Conservation (phyloP, 2,113 vertebrate genomes). For the Sprattus sprattus region DNA sequence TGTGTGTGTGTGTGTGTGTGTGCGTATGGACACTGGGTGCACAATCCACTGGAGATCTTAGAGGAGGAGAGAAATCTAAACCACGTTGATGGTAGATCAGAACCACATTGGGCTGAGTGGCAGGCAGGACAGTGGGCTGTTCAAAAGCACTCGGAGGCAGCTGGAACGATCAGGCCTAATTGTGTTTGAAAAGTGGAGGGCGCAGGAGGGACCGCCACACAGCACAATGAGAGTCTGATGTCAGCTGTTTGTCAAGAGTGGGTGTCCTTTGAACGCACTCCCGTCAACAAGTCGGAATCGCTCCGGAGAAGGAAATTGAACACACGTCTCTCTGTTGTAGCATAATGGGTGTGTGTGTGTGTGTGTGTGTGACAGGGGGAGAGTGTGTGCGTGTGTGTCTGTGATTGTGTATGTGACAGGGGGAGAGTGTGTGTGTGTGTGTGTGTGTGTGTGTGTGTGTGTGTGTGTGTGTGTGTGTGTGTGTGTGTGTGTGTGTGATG, state of each 20-base stretch:
- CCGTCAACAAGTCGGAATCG: background rate
- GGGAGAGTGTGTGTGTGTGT: background rate
- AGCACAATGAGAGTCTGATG: conserved; percentile 54
- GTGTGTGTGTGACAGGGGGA: background rate
- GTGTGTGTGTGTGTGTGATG: background rate
- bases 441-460: background rate
- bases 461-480: background rate
- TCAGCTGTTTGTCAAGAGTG: conserved; percentile 52
- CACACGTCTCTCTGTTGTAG: background rate
- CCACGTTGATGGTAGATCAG: conserved; percentile 51
- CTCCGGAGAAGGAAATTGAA: conserved; percentile 3
- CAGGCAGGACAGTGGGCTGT: background rate
- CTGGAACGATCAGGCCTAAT: conserved; percentile 59
- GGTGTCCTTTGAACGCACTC: conserved; percentile 32
- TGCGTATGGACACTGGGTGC: background rate
- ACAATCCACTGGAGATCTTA: conserved; percentile 11
- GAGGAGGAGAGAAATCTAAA: conserved; percentile 44
- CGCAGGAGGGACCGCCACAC: conserved; percentile 37
- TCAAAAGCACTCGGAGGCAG: conserved; percentile 6
- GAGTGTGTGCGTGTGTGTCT: conserved; percentile 12
- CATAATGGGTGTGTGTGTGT: background rate
- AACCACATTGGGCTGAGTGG: conserved; percentile 56
- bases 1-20: background rate
- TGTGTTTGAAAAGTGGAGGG: conserved; percentile 57
- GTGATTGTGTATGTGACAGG: background rate